These are phyloP conservation scores for Oxytorus armatus DNA, from an alignment of 2,888 invertebrate species.

Conservation along the genomic window DNA sequence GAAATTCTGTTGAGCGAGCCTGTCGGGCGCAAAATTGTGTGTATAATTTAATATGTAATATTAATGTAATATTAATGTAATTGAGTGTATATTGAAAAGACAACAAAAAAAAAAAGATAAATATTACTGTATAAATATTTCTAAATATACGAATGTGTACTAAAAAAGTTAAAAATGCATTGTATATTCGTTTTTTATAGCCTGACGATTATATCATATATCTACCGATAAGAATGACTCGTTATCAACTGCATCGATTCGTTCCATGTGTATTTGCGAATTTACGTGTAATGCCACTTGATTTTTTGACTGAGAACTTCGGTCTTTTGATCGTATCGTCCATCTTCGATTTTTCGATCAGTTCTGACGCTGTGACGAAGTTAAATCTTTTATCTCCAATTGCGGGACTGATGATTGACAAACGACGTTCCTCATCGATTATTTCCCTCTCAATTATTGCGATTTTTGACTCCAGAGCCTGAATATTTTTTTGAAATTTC, in stretches of 20 bases:
- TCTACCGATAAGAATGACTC: constrained; percentile 1
- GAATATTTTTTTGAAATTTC: constrained; percentile 36
- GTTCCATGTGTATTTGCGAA: constrained; percentile 27
- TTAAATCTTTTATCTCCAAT: constrained; percentile 19
- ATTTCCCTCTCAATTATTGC: constrained; percentile 24
- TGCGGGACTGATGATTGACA: not conserved
- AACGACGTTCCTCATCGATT: not conserved
- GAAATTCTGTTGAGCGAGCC: constrained; percentile 75
- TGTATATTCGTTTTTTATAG: too few species aligned
- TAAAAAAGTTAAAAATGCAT: constrained; percentile 68
- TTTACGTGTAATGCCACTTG: constrained; percentile 72
- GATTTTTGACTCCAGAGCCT: constrained; percentile 54
- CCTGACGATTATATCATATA: not conserved
- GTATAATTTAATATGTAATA: constrained; percentile 76
- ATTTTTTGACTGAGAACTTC: constrained; percentile 71
- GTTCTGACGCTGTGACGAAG: constrained; percentile 54
- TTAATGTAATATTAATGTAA: constrained; percentile 81
- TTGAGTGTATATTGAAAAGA: constrained; percentile 81
- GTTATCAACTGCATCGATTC: constrained; percentile 13
- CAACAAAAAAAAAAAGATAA: constrained; percentile 61
- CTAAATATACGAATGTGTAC: constrained; percentile 82
- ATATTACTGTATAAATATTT: constrained; percentile 82
- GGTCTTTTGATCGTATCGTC: constrained; percentile 24
- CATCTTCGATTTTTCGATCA: constrained; percentile 36
- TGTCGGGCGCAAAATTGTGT: constrained; percentile 76